A percentile compares a stretch with the other conserved stretches of the same genome.
These are phyloP conservation scores for Drosophila kambysellisi DNA, from an alignment of 2,888 invertebrate species.

Conservation along the genomic window DNA sequence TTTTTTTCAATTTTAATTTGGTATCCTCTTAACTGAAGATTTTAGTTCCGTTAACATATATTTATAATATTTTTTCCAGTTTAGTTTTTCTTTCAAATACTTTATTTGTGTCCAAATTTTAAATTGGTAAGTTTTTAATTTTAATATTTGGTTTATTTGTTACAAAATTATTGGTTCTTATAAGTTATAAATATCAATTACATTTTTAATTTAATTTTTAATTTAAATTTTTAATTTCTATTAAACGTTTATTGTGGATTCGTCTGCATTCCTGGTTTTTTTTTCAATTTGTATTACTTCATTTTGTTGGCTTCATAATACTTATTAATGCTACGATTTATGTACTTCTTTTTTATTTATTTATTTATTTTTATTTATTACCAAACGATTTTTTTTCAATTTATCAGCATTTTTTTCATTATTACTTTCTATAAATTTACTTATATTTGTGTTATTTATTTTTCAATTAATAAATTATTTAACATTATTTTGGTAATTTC, in stretches of 20 bases:
- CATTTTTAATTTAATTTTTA: neutral
- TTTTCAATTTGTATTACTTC: neutral
- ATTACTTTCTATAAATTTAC: neutral
- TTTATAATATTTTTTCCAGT: neutral
- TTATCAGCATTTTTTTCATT: neutral
- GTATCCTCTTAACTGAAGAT: neutral
- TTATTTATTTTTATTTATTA: neutral
- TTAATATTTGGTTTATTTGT: conserved; percentile 4
- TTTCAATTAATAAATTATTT: neutral
- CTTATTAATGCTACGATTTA: neutral
- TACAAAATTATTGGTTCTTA: conserved; percentile 14
- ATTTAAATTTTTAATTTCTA: neutral
- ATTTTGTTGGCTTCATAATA: neutral
- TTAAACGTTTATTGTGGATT: neutral
- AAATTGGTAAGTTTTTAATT: conserved; percentile 42
- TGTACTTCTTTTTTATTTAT: neutral
- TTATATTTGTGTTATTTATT: neutral
- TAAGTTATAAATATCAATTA: conserved; percentile 3
- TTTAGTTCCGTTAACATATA: neutral
- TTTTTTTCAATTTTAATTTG: conserved; percentile 18
- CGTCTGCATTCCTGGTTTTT: neutral
- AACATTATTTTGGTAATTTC: neutral
- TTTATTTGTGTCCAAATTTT: conserved; percentile 16
- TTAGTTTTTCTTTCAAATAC: neutral
- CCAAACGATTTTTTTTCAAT: neutral